These are phyloP conservation scores for Spilarctia lutea DNA, from an alignment of 2,888 invertebrate species.

Conservation along the genomic window DNA sequence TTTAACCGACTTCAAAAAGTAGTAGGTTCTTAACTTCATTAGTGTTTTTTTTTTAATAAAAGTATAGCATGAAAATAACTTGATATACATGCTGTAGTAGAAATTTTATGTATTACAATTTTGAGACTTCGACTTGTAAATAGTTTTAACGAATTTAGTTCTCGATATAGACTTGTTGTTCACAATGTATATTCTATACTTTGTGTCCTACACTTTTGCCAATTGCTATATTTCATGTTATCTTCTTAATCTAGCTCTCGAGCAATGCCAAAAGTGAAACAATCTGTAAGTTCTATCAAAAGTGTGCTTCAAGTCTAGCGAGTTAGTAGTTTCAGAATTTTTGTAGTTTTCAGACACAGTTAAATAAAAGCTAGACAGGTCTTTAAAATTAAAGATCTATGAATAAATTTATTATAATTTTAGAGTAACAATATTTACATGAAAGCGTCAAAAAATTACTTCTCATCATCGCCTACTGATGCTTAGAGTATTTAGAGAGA, in stretches of 20 bases:
- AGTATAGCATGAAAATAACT: neutral
- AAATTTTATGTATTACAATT: constrained; percentile 24
- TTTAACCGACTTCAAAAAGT: too few relatives aligned
- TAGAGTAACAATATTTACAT: too few relatives aligned
- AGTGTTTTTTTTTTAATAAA: too few relatives aligned
- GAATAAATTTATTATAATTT: neutral
- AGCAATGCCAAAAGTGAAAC: neutral
- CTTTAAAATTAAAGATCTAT: neutral
- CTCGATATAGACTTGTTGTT: constrained; percentile 26
- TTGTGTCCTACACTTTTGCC: constrained; percentile 7
- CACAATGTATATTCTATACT: constrained; percentile 33
- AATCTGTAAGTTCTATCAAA: neutral
- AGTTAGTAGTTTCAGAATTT: neutral
- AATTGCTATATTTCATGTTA: neutral
- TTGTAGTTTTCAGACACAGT: neutral
- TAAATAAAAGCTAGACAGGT: neutral
- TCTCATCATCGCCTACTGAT: too few relatives aligned
- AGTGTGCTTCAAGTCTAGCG: neutral
- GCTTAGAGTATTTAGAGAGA: too few relatives aligned
- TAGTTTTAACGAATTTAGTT: constrained; percentile 59
- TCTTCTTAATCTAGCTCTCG: neutral
- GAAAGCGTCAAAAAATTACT: too few relatives aligned
- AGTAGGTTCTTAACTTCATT: too few relatives aligned
- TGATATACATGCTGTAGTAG: constrained; percentile 6
- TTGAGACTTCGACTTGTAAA: constrained; percentile 29